Conservation (phyloP, 1,140 invertebrate genomes). For the Dendrolimus kikuchii region DNA sequence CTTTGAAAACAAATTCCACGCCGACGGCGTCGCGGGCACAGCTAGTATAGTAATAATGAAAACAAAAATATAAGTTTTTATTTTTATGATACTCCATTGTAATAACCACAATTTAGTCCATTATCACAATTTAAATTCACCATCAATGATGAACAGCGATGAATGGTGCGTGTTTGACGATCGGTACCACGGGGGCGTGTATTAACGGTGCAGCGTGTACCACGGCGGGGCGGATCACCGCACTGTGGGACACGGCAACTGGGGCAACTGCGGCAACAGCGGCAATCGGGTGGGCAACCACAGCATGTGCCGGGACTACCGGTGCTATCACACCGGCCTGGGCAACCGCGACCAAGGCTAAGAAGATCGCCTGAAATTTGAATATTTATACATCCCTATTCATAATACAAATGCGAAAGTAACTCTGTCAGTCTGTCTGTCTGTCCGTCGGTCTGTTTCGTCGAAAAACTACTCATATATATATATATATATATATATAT, state of each 20-base stretch:
- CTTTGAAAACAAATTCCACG: too few species aligned
- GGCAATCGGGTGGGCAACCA: slow-evolving; percentile 35
- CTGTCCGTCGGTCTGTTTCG: too few species aligned
- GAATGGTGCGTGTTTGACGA: slow-evolving; percentile 32
- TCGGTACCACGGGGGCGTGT: slow-evolving; percentile 28
- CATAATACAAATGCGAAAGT: background rate
- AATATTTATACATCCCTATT: background rate
- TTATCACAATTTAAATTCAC: too few species aligned
- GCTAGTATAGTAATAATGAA: too few species aligned
- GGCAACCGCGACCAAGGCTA: slow-evolving; percentile 41
- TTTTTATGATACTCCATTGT: too few species aligned
- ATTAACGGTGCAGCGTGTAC: slow-evolving; percentile 29
- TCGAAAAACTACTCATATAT: too few species aligned
- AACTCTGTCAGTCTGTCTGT: too few species aligned
- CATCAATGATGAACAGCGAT: slow-evolving; percentile 46
- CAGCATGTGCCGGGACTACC: slow-evolving; percentile 40
- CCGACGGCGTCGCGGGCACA: too few species aligned
- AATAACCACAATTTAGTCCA: too few species aligned
- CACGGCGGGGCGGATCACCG: slow-evolving; percentile 35
- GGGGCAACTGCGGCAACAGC: slow-evolving; percentile 24
- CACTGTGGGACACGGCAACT: slow-evolving; percentile 20
- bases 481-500: too few species aligned
- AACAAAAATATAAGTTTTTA: too few species aligned
- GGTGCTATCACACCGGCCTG: slow-evolving; percentile 49
- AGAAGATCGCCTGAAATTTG: slow-evolving; percentile 40